Conservation (phyloP, 2,888 invertebrate genomes). For the Amitus sp. region DNA sequence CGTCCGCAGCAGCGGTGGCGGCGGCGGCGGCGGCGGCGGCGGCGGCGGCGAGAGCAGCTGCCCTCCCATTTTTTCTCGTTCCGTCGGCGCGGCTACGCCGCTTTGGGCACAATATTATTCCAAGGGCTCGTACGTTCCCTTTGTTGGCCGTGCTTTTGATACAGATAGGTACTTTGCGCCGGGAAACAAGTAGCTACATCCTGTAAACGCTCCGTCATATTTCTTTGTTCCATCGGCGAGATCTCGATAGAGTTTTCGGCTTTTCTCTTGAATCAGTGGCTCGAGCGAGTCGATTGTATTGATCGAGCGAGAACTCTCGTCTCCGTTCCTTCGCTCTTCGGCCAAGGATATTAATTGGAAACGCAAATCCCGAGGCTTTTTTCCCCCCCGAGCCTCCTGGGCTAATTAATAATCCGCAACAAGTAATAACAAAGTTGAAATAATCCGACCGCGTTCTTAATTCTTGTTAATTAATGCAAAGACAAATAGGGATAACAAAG, state of each 20-base stretch:
- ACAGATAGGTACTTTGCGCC: conserved; percentile 49
- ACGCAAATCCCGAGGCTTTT: conserved; percentile 54
- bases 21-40: conserved; percentile 53
- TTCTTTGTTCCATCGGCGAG: neutral
- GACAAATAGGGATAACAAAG: conserved; percentile 63
- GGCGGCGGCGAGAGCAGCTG: conserved; percentile 58
- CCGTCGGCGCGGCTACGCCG: conserved; percentile 36
- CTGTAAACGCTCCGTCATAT: conserved; percentile 13
- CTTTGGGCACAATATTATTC: conserved; percentile 53
- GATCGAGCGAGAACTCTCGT: conserved; percentile 29
- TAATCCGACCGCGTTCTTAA: conserved; percentile 63
- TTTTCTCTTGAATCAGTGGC: too few relatives aligned
- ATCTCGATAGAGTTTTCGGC: too few relatives aligned
- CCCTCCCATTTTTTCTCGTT: conserved; percentile 45
- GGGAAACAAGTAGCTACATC: conserved; percentile 43
- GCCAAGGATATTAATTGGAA: conserved; percentile 61
- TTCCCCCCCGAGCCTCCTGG: conserved; percentile 56
- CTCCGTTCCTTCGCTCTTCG: conserved; percentile 50
- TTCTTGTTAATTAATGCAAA: conserved; percentile 65
- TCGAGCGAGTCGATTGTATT: conserved; percentile 20
- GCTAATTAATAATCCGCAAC: conserved; percentile 66
- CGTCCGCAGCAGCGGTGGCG: conserved; percentile 53
- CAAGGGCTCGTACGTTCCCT: conserved; percentile 57
- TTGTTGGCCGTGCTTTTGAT: conserved; percentile 58
- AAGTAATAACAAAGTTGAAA: conserved; percentile 63